A percentile compares a stretch with the other conserved stretches of the same genome.
Evolutionary conservation across 2,888 invertebrate genomes (phyloP).

Genomic region (Acanthacorydalis orientalis): DNA sequence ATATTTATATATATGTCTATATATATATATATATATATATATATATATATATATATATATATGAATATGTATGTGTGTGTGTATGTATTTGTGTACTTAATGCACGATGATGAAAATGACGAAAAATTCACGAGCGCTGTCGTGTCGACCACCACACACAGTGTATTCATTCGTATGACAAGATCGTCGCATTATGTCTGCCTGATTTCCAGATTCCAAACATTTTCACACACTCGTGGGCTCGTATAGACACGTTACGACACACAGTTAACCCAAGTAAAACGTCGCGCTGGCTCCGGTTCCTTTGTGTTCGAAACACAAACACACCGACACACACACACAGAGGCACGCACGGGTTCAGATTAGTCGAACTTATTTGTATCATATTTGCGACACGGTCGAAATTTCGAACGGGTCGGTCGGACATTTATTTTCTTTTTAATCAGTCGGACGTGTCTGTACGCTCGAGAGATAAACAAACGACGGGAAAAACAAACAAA

Average conservation of each 20-base stretch:
- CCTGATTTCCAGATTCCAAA: constrained; percentile 28
- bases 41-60: too few relatives aligned
- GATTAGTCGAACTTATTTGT: not conserved
- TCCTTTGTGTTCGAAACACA: not conserved
- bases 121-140: too few relatives aligned
- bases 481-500: too few relatives aligned
- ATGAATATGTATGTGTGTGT: too few relatives aligned
- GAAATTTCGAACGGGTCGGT: not conserved
- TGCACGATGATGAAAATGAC: too few relatives aligned
- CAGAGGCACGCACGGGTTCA: not conserved
- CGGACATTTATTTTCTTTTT: too few relatives aligned
- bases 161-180: constrained; percentile 5
- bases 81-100: too few relatives aligned
- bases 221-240: constrained; percentile 19
- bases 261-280: not conserved
- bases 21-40: too few relatives aligned
- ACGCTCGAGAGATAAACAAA: too few relatives aligned
- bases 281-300: not conserved
- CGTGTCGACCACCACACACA: not conserved
- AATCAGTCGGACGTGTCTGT: too few relatives aligned
- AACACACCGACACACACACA: not conserved
- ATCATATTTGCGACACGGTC: not conserved
- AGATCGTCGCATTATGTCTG: constrained; percentile 9
- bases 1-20: too few relatives aligned
- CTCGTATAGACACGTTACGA: not conserved